Evolutionary conservation across 2,113 vertebrate species (phyloP).

Genomic region (Chiloscyllium plagiosum): DNA sequence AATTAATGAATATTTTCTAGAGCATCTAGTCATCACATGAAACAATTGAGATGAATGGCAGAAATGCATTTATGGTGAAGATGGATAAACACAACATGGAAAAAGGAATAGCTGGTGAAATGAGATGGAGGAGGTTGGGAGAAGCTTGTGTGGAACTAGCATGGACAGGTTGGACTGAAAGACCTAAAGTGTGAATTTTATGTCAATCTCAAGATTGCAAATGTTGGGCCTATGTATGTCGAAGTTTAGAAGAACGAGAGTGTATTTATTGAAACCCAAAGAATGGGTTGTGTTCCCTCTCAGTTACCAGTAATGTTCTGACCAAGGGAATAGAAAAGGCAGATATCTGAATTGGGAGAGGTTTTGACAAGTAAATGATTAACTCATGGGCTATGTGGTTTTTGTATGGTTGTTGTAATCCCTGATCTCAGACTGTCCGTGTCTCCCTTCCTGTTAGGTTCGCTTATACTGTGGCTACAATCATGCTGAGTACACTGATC

Average conservation of each 20-base stretch:
- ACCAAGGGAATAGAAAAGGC: neutral
- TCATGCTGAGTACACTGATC: conserved; percentile 75
- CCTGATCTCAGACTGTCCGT: neutral
- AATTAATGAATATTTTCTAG: neutral
- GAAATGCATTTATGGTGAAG: neutral
- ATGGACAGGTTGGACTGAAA: neutral
- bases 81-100: neutral
- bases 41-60: no score
- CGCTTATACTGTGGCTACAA: conserved; percentile 75
- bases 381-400: neutral
- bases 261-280: no score
- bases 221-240: no score
- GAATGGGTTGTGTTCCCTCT: neutral
- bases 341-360: neutral
- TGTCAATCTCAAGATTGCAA: neutral
- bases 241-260: no score
- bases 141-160: neutral
- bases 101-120: no score
- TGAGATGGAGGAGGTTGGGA: neutral
- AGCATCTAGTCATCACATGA: neutral
- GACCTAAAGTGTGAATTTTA: neutral
- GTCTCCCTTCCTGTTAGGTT: conserved; percentile 60
- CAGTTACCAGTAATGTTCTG: neutral
- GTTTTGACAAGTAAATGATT: neutral
- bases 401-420: neutral